phyloP scores from a whole-genome alignment of 2,797 vertebrate species.

The Podargus strigoides region DNA sequence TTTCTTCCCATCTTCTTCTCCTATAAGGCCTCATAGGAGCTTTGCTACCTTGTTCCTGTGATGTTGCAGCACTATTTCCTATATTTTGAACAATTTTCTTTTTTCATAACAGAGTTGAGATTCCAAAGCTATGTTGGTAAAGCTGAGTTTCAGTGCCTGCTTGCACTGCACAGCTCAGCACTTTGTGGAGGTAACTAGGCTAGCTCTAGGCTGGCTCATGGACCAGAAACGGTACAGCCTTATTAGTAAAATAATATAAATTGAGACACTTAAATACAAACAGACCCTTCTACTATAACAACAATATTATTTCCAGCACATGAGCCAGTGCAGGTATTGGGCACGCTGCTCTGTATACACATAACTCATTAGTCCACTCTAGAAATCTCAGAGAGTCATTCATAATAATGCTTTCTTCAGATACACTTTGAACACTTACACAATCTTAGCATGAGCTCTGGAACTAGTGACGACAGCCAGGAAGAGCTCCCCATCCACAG shows the following conservation, averaged over 20 bases:
- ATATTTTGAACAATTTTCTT: neutral
- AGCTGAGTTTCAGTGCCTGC: accelerated
- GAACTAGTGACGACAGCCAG: constrained; percentile 85
- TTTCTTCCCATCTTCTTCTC: neutral
- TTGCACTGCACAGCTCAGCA: neutral
- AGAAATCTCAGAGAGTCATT: neutral
- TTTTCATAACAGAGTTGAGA: neutral
- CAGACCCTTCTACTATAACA: neutral
- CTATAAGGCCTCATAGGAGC: neutral
- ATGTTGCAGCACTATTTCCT: neutral
- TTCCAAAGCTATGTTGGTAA: neutral
- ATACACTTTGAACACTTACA: constrained; percentile 71
- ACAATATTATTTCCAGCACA: neutral
- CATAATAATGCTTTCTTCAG: neutral
- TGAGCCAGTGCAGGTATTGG: neutral
- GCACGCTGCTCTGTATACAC: neutral
- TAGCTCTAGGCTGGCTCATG: neutral
- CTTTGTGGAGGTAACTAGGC: neutral
- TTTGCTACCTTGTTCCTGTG: neutral
- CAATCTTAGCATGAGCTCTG: constrained; percentile 85
- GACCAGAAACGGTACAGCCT: neutral
- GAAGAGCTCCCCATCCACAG: constrained; percentile 82
- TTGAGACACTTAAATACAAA: neutral
- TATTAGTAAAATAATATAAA: neutral
- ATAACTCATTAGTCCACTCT: neutral